Conservation (phyloP, 2,113 vertebrate species). For the Amphilophus citrinellus region DNA sequence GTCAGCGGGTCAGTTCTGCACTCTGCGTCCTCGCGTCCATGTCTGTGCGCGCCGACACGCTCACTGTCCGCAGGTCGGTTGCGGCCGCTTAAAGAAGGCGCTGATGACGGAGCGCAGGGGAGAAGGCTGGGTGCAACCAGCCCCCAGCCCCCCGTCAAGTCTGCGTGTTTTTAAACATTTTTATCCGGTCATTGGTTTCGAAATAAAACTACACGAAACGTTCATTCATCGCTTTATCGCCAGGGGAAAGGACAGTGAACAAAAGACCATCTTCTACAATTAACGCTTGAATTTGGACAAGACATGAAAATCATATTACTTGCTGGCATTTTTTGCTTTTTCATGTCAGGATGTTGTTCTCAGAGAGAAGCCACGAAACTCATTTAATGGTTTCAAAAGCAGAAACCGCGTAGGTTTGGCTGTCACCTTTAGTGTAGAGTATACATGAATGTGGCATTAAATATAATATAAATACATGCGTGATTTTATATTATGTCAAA, state of each 20-base stretch:
- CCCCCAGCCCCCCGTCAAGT: not conserved
- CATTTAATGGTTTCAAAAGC: no score
- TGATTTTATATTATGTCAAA: no score
- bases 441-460: no score
- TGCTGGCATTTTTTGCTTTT: no score
- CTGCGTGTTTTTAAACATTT: not conserved
- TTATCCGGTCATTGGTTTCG: slow-evolving; percentile 33
- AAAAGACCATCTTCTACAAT: not conserved
- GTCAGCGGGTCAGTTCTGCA: slow-evolving; percentile 39
- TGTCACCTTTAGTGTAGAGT: no score
- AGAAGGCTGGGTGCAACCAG: slow-evolving; percentile 51
- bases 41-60: slow-evolving; percentile 19
- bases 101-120: slow-evolving; percentile 89
- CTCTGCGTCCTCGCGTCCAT: slow-evolving; percentile 78
- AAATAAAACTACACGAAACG: slow-evolving; percentile 32
- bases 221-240: not conserved
- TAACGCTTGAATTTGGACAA: not conserved
- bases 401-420: no score
- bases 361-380: no score
- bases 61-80: slow-evolving; percentile 86
- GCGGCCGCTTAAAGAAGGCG: slow-evolving; percentile 83
- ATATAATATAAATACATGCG: no score
- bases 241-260: not conserved
- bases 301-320: not conserved
- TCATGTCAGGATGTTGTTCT: no score